Conservation (phyloP, 2,113 vertebrate genomes). For the Dolichotis patagonum region DNA sequence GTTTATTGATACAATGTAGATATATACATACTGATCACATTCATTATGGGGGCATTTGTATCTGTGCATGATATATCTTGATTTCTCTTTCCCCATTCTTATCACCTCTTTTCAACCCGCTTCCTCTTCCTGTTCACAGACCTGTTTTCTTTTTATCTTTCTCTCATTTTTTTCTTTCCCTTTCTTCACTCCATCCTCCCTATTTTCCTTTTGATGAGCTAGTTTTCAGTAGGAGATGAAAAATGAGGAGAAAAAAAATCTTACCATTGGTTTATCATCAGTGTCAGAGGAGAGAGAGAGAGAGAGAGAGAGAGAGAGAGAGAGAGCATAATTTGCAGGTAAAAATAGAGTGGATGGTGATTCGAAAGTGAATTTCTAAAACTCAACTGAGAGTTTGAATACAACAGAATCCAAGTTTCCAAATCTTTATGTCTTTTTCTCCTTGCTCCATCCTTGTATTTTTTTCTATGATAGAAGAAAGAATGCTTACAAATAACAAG, state of each 20-base stretch:
- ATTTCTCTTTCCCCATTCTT: background rate
- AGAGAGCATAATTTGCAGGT: background rate
- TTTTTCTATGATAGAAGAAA: background rate
- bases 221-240: background rate
- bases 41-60: background rate
- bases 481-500: conserved; percentile 26
- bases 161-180: background rate
- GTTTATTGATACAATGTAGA: background rate
- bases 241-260: background rate
- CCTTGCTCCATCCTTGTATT: background rate
- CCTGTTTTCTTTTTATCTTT: background rate
- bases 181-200: background rate
- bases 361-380: background rate
- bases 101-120: background rate
- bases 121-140: background rate
- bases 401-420: background rate
- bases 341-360: background rate
- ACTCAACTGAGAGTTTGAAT: background rate
- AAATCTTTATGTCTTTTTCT: background rate
- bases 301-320: background rate
- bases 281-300: background rate
- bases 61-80: background rate
- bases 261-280: background rate
- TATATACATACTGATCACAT: background rate
- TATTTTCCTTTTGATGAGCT: background rate